A percentile compares a stretch with the other conserved stretches of the same genome.
These are phyloP conservation scores for Nymphicus hollandicus DNA, from an alignment of 2,113 vertebrate genomes.

Conservation along the genomic window DNA sequence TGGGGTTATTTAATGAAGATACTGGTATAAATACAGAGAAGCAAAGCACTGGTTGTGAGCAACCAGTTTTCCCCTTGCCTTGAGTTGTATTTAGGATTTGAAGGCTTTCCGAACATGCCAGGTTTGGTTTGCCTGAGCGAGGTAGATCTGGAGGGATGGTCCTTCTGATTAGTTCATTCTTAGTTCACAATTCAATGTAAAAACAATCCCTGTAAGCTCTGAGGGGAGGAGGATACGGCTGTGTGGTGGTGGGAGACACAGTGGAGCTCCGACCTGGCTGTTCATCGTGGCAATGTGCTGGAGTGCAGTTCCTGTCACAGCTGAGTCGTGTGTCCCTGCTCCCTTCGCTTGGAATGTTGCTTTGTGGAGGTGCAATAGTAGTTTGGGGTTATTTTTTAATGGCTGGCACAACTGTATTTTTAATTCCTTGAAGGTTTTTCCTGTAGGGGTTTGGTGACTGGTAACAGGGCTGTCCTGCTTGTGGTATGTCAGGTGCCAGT, in stretches of 20 bases:
- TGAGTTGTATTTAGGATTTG: not conserved
- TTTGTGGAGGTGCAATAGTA: not conserved
- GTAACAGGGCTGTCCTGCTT: not conserved
- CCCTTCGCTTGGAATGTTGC: not conserved
- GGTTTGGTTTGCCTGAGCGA: not conserved
- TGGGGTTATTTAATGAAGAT: not conserved
- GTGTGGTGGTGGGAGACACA: rapidly evolving
- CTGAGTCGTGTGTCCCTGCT: rapidly evolving
- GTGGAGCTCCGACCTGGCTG: not conserved
- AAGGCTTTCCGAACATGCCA: rapidly evolving
- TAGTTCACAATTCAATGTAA: not conserved
- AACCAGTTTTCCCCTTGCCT: not conserved
- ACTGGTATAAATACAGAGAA: not conserved
- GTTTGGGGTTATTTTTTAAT: no score
- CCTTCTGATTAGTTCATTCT: not conserved
- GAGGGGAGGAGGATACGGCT: rapidly evolving
- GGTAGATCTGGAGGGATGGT: not conserved
- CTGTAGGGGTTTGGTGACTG: not conserved
- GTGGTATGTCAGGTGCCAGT: rapidly evolving
- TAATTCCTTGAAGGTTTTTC: not conserved
- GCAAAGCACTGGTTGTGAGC: not conserved
- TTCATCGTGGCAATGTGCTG: not conserved
- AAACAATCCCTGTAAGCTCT: not conserved
- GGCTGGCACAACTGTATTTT: not conserved
- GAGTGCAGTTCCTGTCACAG: not conserved